These are phyloP conservation scores for Epizoanthus illoricatus DNA, from an alignment of 92 coral and sea anemone species.

Conservation along the genomic window DNA sequence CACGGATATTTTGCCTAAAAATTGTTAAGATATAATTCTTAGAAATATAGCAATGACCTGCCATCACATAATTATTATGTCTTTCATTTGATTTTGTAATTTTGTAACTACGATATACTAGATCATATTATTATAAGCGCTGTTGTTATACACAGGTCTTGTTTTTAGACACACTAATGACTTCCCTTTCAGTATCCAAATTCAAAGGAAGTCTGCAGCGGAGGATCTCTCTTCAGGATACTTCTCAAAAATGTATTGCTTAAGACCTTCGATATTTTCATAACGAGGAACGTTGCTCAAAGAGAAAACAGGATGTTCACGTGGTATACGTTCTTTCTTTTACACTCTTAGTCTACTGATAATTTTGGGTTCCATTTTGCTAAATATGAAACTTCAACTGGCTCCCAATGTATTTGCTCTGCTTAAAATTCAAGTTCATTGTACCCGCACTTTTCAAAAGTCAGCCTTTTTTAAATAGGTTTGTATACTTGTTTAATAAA, in stretches of 20 bases:
- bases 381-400: too few relatives aligned
- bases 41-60: neutral
- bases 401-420: too few relatives aligned
- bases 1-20: conserved; percentile 21
- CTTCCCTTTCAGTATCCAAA: neutral
- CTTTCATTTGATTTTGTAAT: too few relatives aligned
- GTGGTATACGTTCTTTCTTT: too few relatives aligned
- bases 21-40: neutral
- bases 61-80: neutral
- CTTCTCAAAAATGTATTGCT: neutral
- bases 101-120: too few relatives aligned
- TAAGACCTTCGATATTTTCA: neutral
- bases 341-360: neutral
- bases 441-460: too few relatives aligned
- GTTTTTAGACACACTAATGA: neutral
- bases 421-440: too few relatives aligned
- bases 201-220: neutral
- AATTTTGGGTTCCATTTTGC: neutral
- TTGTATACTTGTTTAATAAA: too few relatives aligned
- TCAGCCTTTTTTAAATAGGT: too few relatives aligned
- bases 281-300: neutral
- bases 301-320: neutral
- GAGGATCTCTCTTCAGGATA: neutral
- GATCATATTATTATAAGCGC: too few relatives aligned
- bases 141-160: too few relatives aligned